These are phyloP conservation scores for Caracal caracal DNA, from an alignment of 2,113 vertebrate genomes.

Conservation along the genomic window DNA sequence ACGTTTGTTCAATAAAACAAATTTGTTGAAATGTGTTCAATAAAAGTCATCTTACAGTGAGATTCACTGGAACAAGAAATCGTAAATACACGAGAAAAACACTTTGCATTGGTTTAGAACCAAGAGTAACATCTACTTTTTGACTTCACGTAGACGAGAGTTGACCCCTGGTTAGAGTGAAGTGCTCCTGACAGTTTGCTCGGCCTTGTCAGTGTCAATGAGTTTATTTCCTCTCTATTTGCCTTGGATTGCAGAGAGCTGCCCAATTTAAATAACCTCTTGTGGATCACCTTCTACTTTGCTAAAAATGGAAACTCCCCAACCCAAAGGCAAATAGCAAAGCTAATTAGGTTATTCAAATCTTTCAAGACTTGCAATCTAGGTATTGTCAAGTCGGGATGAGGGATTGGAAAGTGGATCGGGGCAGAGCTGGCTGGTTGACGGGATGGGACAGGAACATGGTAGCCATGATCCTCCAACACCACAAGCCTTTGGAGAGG, in stretches of 20 bases:
- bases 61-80: background rate
- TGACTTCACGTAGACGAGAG: background rate
- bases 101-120: background rate
- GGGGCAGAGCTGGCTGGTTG: background rate
- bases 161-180: background rate
- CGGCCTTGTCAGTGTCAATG: fast-evolving
- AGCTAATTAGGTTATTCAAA: background rate
- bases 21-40: background rate
- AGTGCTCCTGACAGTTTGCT: background rate
- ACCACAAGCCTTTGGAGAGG: fast-evolving
- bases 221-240: background rate
- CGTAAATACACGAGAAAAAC: background rate
- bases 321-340: background rate
- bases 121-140: fast-evolving
- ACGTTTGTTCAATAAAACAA: background rate
- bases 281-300: background rate
- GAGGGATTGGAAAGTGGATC: fast-evolving
- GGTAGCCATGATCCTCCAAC: fast-evolving
- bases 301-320: background rate
- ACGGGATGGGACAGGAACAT: fast-evolving
- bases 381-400: background rate
- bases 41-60: background rate
- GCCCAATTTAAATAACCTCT: background rate
- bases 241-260: background rate
- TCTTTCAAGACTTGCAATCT: fast-evolving